Evolutionary conservation across 2,888 invertebrate genomes (phyloP).

Genomic region (Patella caerulea): DNA sequence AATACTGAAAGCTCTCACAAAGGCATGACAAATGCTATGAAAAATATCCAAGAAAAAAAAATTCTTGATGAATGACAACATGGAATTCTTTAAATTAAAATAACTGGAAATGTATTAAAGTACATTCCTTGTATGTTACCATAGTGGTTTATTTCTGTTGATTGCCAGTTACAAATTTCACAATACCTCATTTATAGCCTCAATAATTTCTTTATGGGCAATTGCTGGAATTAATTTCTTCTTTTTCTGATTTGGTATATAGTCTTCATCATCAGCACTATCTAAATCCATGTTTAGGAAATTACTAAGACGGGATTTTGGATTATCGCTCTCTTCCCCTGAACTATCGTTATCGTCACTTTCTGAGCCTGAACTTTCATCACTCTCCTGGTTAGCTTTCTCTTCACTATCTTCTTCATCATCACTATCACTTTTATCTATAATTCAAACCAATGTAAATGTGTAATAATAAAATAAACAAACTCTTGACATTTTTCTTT

Average conservation of each 20-base stretch:
- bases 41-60: no score
- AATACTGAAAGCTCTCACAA: no score
- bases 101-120: no score
- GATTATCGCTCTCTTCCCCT: constrained; percentile 37
- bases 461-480: no score
- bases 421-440: constrained; percentile 76
- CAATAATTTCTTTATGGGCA: constrained; percentile 15
- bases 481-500: no score
- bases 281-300: constrained; percentile 32
- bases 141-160: no score
- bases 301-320: not conserved
- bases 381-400: constrained; percentile 31
- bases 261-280: constrained; percentile 57
- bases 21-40: no score
- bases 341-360: constrained; percentile 48
- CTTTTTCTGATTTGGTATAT: constrained; percentile 50
- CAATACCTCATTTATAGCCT: constrained; percentile 20
- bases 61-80: no score
- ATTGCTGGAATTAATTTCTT: constrained; percentile 22
- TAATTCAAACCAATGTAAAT: not conserved
- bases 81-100: no score
- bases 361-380: constrained; percentile 8
- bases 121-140: no score
- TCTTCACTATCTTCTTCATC: constrained; percentile 77
- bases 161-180: no score